Evolutionary conservation across 2,797 vertebrate genomes (phyloP).

Genomic region (Etheostoma perlongum): DNA sequence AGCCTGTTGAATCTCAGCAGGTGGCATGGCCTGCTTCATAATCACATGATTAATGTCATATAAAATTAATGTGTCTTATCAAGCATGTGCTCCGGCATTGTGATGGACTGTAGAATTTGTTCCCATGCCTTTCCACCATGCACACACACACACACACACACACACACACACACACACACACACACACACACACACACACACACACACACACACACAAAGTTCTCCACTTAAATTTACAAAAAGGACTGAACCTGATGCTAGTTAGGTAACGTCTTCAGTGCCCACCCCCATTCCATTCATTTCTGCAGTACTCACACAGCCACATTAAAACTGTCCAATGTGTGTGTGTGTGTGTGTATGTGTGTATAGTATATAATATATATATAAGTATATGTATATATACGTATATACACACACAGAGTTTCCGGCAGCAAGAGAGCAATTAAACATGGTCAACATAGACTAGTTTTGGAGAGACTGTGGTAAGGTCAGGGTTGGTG

Average conservation of each 20-base stretch:
- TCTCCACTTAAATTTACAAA: neutral
- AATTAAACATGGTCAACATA: no score
- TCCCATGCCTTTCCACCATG: constrained; percentile 8
- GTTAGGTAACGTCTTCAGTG: neutral
- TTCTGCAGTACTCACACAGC: neutral
- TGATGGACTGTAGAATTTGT: constrained; percentile 9
- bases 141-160: constrained; percentile 5
- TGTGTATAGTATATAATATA: neutral
- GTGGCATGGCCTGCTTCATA: constrained; percentile 51
- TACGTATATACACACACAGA: no score
- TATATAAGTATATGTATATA: no score
- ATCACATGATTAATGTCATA: constrained; percentile 46
- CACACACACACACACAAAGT: neutral
- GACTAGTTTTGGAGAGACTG: neutral
- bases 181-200: neutral
- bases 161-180: constrained; percentile 14
- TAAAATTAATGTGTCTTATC: constrained; percentile 51
- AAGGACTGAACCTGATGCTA: neutral
- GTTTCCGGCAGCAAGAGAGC: no score
- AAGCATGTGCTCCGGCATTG: constrained; percentile 42
- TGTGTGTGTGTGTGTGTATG: neutral
- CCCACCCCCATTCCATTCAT: neutral
- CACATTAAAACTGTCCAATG: neutral
- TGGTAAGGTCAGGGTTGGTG: neutral
- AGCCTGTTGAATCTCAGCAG: constrained; percentile 41